phyloP scores from a whole-genome alignment of 2,113 vertebrate species.

The Heteronetta atricapilla region DNA sequence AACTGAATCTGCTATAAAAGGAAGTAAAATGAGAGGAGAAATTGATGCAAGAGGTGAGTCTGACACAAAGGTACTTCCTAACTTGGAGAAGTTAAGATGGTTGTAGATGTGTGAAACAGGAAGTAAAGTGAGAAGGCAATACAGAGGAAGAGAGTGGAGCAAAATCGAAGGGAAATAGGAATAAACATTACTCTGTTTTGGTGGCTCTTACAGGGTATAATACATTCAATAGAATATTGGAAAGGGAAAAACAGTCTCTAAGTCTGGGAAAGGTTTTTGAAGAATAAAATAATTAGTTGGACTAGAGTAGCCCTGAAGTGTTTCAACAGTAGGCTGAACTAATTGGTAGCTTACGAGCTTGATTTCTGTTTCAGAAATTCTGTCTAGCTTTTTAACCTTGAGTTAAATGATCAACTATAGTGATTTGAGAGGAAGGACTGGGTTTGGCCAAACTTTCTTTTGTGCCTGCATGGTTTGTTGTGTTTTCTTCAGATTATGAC shows the following conservation, averaged over 20 bases:
- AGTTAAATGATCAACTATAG: background rate
- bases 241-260: background rate
- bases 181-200: background rate
- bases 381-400: background rate
- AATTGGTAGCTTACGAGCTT: background rate
- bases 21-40: background rate
- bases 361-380: background rate
- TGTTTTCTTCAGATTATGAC: background rate
- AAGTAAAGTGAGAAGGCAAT: background rate
- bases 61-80: background rate
- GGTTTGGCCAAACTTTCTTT: background rate
- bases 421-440: background rate
- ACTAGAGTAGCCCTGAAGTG: background rate
- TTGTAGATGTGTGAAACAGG: background rate
- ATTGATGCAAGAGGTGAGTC: background rate
- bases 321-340: background rate
- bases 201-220: background rate
- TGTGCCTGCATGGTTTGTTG: background rate
- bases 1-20: background rate
- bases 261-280: background rate
- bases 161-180: background rate
- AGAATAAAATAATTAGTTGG: background rate
- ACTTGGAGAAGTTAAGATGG: background rate
- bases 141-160: background rate
- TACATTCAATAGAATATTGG: background rate